A percentile compares a stretch with the other conserved stretches of the same genome.
These are phyloP conservation scores for Dolichotis patagonum DNA, from an alignment of 2,113 vertebrate species.

Conservation along the genomic window DNA sequence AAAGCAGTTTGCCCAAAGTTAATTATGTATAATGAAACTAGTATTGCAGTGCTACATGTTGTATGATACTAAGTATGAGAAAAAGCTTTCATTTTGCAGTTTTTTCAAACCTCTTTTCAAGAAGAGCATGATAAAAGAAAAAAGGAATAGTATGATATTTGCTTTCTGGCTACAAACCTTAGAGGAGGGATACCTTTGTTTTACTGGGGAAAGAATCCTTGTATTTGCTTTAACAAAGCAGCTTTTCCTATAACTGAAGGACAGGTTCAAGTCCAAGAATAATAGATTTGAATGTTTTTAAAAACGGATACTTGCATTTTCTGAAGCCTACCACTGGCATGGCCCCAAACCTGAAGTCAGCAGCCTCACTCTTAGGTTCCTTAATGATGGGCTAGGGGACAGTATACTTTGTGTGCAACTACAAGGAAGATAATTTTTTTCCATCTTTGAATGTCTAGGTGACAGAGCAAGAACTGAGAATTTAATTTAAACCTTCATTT, in stretches of 20 bases:
- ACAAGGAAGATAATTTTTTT: neutral
- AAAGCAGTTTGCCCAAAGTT: neutral
- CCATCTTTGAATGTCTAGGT: neutral
- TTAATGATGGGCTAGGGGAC: neutral
- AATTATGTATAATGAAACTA: neutral
- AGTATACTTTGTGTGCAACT: neutral
- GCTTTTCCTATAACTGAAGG: neutral
- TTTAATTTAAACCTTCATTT: neutral
- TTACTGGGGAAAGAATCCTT: neutral
- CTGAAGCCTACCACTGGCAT: neutral
- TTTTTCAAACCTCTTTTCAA: neutral
- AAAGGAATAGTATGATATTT: neutral
- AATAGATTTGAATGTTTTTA: neutral
- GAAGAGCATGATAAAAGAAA: neutral
- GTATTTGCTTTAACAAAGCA: neutral
- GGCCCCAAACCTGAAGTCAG: neutral
- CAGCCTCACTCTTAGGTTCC: neutral
- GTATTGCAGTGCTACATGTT: too few species aligned
- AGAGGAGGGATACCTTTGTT: neutral
- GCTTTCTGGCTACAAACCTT: neutral
- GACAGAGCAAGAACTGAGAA: conserved; percentile 4
- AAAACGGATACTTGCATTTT: neutral
- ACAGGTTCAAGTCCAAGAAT: neutral
- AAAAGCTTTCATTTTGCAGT: neutral
- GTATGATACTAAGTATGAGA: rapidly evolving